phyloP scores from a whole-genome alignment of 2,797 vertebrate genomes.

The Meriones psammophilus region DNA sequence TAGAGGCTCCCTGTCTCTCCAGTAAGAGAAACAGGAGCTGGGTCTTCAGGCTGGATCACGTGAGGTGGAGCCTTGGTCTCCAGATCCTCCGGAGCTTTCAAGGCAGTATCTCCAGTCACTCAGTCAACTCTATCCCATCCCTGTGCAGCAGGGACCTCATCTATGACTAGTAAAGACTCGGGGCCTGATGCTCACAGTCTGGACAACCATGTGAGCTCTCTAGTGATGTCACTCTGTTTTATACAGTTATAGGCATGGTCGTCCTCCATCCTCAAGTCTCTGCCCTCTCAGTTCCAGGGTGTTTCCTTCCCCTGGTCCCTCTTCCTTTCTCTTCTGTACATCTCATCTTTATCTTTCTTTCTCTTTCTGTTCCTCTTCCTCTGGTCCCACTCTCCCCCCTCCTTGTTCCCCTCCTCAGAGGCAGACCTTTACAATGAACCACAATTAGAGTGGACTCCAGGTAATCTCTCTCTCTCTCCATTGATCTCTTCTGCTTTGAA shows the following conservation, averaged over 20 bases:
- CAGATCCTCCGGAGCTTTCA: not conserved
- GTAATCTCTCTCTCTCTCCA: not conserved
- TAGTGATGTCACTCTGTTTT: not conserved
- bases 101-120: not conserved
- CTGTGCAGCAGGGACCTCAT: not conserved
- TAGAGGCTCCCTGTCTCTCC: not conserved
- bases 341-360: not conserved
- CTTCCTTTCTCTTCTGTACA: rapidly evolving
- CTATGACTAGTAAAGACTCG: not conserved
- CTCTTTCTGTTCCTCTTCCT: not conserved
- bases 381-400: not conserved
- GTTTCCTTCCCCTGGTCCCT: no score
- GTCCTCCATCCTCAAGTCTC: not conserved
- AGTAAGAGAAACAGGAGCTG: not conserved
- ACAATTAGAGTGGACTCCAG: not conserved
- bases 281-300: not conserved
- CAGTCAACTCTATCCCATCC: not conserved
- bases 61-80: not conserved
- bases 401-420: not conserved
- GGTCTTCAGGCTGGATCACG: rapidly evolving
- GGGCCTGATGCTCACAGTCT: not conserved
- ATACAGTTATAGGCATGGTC: not conserved
- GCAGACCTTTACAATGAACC: not conserved
- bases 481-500: not conserved
- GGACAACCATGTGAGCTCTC: not conserved